Evolutionary conservation across 2,797 vertebrate species (phyloP), one percentile per base, ranked within the genome.

Genomic region (Bradypodion pumilum): DNA sequence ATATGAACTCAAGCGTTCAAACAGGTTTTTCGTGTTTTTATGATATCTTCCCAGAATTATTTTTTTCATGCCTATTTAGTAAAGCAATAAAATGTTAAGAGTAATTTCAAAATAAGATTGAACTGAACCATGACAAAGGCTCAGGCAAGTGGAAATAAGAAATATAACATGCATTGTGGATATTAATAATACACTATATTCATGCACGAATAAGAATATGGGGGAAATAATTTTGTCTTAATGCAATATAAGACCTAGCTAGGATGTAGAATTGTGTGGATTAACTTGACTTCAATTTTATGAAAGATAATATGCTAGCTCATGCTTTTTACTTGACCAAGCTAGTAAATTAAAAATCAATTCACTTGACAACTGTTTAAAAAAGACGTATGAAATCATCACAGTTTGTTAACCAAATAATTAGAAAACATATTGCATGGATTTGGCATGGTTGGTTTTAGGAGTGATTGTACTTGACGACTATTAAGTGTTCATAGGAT

Each of bases 31-130:
- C n/a, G 78, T 86, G 42, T 88, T 87, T 25, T 13, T 81, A 27
- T 76, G 77, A 68, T 56, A 9, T 86, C 29, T 85, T 88, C 62
- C 68, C 86, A 77, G 70, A 88, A 93, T 88, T 83, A 80, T 85
- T 0, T 85, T 56, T 88, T 56, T 74, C 77, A 86, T 75, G 80
- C 75, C 73, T 78, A 82, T 70, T 77, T 84, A 52, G 65, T 29
- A 65, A 89, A 90, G 7, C 0, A 3, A 81, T 85, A 80, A 78
- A 80, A 74, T 21, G 16, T 69, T 78, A 85, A 69, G 69, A 0
- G 0, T 6, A 86, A 42, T 82, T 82, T 74, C 1, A 2, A 82
- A 74, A 74, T 66, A 74, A 63, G n/a, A 12, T 32, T 82, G 44
- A 65, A 66, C 44, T 32, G 10, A 65, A 65, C 60, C 32, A 1